Percentiles rank a stretch among this genome's conserved stretches.
Conservation (phyloP, 2,113 vertebrate genomes). For the Casuarius casuarius region DNA sequence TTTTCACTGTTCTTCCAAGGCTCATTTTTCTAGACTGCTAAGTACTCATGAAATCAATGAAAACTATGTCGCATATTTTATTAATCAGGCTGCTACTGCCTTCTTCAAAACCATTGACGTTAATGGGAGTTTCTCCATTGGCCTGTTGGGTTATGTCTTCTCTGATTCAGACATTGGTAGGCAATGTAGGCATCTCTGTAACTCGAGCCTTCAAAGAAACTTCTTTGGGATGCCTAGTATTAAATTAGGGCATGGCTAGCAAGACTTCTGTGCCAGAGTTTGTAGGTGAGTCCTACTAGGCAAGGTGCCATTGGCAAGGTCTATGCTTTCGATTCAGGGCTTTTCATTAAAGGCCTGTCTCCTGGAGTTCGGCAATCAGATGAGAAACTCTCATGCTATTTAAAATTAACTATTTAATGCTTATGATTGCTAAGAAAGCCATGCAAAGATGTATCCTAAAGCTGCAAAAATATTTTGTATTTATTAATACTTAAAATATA, state of each 20-base stretch:
- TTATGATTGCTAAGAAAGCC: neutral
- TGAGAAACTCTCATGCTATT: neutral
- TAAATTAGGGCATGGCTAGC: neutral
- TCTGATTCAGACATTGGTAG: neutral
- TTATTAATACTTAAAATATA: neutral
- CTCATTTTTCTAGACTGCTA: neutral
- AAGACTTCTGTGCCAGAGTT: neutral
- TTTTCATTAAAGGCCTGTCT: neutral
- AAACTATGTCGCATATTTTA: neutral
- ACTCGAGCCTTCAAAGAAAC: neutral
- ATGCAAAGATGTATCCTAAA: neutral
- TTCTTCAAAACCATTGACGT: neutral
- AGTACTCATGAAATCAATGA: neutral
- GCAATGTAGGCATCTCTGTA: neutral
- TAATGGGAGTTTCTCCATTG: neutral
- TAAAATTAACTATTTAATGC: neutral
- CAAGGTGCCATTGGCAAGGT: neutral
- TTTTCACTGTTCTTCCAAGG: neutral
- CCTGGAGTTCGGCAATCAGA: neutral
- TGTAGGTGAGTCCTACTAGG: neutral
- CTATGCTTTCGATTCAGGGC: neutral
- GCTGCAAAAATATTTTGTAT: neutral
- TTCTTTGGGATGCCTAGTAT: neutral
- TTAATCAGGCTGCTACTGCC: neutral
- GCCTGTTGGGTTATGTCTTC: neutral